Evolutionary conservation across 2,113 vertebrate species (phyloP).

Genomic region (Amblyornis subalaris): DNA sequence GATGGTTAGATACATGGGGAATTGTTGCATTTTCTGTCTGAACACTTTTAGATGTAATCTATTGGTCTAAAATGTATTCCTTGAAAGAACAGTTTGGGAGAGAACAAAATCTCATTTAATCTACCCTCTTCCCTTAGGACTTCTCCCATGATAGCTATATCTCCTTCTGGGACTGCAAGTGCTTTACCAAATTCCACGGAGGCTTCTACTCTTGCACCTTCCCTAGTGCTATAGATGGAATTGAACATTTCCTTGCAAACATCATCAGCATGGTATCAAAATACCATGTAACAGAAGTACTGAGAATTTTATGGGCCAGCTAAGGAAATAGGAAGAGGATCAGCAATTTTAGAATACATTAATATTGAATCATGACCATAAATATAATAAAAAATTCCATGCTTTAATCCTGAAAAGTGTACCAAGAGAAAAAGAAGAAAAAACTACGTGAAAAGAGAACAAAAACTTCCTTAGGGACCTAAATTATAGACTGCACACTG

Average conservation of each 20-base stretch:
- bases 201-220: not conserved
- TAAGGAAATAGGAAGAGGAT: not conserved
- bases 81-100: not conserved
- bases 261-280: not conserved
- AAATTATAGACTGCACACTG: not conserved
- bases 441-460: not conserved
- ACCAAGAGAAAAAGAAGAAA: not conserved
- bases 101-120: constrained; percentile 3
- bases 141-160: not conserved
- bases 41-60: not conserved
- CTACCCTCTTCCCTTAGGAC: not conserved
- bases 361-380: not conserved
- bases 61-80: not conserved
- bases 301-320: not conserved
- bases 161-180: not conserved
- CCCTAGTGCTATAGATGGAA: not conserved
- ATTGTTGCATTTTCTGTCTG: not conserved
- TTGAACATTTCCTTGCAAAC: not conserved
- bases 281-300: not conserved
- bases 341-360: not conserved
- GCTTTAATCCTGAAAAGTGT: not conserved
- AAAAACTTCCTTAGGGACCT: not conserved
- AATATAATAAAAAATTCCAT: not conserved
- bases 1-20: not conserved
- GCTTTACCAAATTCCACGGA: not conserved